phyloP scores from a whole-genome alignment of 37 sponge, comb jelly and placozoan species.

The Oscarella lobularis region DNA sequence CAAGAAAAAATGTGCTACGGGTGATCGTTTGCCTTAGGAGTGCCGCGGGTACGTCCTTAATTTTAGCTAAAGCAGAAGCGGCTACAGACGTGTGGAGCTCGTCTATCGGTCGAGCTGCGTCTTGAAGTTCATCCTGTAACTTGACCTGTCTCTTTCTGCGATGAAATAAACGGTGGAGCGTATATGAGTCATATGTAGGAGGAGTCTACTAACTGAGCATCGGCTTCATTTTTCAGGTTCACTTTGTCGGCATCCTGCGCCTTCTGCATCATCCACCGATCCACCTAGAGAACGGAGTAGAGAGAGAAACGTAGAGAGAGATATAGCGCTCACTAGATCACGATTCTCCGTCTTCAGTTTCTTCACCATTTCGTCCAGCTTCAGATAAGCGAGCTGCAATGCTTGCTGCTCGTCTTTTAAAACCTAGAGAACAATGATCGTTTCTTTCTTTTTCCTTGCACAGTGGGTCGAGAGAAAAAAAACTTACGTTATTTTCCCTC shows the following conservation, averaged over 20 bases:
- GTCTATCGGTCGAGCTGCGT: not conserved
- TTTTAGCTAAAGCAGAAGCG: not conserved
- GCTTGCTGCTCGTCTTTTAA: constrained; percentile 56
- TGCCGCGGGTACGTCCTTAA: not conserved
- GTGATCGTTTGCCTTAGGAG: too few relatives aligned
- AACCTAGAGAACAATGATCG: constrained; percentile 15
- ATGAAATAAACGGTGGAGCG: not conserved
- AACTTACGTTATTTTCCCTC: too few relatives aligned
- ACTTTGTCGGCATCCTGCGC: constrained; percentile 7
- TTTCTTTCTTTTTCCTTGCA: too few relatives aligned
- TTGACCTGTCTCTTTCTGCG: not conserved
- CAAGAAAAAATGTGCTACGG: too few relatives aligned
- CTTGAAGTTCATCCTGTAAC: not conserved
- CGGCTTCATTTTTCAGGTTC: constrained; percentile 3
- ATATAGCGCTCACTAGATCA: constrained; percentile 28
- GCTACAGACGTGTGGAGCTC: not conserved
- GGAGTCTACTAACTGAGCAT: not conserved
- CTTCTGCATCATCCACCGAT: constrained; percentile 11
- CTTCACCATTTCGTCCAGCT: constrained; percentile 36
- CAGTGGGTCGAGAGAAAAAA: too few relatives aligned
- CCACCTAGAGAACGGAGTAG: constrained; percentile 6
- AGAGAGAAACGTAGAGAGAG: not conserved
- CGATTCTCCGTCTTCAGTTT: constrained; percentile 44
- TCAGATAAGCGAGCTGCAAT: constrained; percentile 33
- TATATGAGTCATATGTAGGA: too few relatives aligned